These are phyloP conservation scores for Notolepis coatsorum DNA, from an alignment of 2,797 vertebrate genomes.

Conservation along the genomic window DNA sequence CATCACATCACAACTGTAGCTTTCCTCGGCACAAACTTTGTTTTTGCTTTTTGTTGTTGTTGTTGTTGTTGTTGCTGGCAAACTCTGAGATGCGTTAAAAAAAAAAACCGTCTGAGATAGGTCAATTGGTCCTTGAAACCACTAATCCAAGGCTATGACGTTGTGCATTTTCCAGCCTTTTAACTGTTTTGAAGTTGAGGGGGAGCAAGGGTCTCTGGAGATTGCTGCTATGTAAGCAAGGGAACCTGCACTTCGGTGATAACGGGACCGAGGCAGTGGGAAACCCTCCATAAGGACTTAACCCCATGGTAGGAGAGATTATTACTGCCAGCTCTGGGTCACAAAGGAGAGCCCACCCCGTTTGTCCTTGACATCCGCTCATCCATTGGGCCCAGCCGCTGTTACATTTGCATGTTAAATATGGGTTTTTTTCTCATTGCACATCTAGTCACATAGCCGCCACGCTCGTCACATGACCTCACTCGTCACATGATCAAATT, in stretches of 20 bases:
- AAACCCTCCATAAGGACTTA: constrained; percentile 69
- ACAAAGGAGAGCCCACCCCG: constrained; percentile 46
- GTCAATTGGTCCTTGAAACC: constrained; percentile 68
- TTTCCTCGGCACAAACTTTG: no score
- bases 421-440: constrained; percentile 3
- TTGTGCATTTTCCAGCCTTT: constrained; percentile 49
- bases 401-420: constrained; percentile 29
- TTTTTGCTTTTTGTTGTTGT: no score
- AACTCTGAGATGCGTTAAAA: no score
- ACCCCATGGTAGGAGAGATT: constrained; percentile 67
- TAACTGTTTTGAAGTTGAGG: constrained; percentile 52
- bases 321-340: constrained; percentile 61
- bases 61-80: no score
- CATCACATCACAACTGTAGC: no score
- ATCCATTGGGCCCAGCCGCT: constrained; percentile 34
- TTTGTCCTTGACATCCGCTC: constrained; percentile 55
- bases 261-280: constrained; percentile 64
- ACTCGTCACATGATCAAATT: no score
- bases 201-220: constrained; percentile 47
- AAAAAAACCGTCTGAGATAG: no score
- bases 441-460: no score
- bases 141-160: constrained; percentile 51
- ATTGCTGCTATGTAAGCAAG: constrained; percentile 59
- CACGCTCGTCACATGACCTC: constrained; percentile 17
- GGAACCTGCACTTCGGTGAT: constrained; percentile 73